Base-by-base conservation (phyloP, 2,797 vertebrate genomes). In the Rhynchotus rufescens region DNA sequence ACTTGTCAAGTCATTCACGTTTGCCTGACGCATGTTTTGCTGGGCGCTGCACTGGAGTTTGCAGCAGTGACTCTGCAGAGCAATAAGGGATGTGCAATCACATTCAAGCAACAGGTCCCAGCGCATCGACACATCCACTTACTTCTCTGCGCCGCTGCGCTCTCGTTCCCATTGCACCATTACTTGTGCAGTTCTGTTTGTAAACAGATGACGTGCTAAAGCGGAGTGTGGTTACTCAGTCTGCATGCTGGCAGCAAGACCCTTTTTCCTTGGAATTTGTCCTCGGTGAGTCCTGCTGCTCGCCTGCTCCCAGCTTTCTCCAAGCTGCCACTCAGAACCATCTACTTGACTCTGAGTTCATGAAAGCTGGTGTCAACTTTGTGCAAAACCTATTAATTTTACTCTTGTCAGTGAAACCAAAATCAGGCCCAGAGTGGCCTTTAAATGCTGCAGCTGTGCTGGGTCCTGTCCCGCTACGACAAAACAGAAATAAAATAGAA, bases 191-290 rank as follows among this genome's bases (percentile, higher is more conserved):
- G 60, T 66, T 86, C 88, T 56, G 0, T 83, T 32, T 68, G 51
- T 84, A 96, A 95, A 95, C 93, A 91, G 76, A 93, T 95, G 94
- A 93, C 76, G 60, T 42, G 79, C 51, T 80, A 32, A 57, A 91
- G 91, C 80, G 15, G 1, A 56, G 79, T 45, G 81, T 4, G 19
- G 73, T 93, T 93, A 93, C 86, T 95, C 88, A 94, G 73, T 44
- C 93, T 23, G 56, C n/a, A 3, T 32, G 49, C 51, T 95, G 91
- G 90, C 91, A 95, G 9, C 7, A 4, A 45, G 84, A 57, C 22
- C 44, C 64, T 59, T 87, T 93, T 79, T 44, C 28, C 80, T 90
- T 42, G 1, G 40, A 52, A 49, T 88, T 80, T 67, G 19, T 22
- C 47, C 69, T 65, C 69, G 75, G n/a, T 44, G 36, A 60, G 68